These are phyloP conservation scores for Puma concolor DNA, from an alignment of 2,113 vertebrate species.

Conservation along the genomic window DNA sequence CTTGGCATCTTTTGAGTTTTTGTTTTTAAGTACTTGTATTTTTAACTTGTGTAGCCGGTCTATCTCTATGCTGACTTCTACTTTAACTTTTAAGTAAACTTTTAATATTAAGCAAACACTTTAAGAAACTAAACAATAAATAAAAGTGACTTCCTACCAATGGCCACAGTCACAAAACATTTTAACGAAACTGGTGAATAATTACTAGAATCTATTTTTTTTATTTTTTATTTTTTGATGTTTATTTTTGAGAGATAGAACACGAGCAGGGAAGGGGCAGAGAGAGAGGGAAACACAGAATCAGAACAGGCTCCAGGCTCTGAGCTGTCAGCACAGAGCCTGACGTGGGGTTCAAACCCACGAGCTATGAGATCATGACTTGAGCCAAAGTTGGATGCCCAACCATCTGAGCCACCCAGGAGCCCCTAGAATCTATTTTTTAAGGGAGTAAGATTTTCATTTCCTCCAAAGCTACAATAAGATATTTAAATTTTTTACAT, in stretches of 20 bases:
- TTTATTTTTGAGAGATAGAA: too few species aligned
- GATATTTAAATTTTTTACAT: not conserved
- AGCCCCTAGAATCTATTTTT: not conserved
- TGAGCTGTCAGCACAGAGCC: too few species aligned
- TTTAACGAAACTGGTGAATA: not conserved
- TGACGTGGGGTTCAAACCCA: too few species aligned
- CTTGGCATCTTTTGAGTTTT: not conserved
- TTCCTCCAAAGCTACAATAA: not conserved
- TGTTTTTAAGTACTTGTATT: not conserved
- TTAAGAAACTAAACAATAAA: not conserved
- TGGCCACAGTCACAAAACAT: not conserved
- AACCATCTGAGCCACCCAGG: too few species aligned
- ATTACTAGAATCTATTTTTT: not conserved
- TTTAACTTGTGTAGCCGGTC: not conserved
- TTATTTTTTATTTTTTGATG: too few species aligned
- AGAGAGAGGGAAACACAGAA: too few species aligned
- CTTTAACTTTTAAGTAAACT: not conserved
- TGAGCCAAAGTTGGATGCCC: too few species aligned
- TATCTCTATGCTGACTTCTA: not conserved
- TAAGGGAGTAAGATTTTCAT: not conserved
- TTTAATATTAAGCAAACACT: not conserved
- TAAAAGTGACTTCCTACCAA: not conserved
- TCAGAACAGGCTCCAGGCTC: too few species aligned
- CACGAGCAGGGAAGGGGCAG: too few species aligned
- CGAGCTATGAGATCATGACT: too few species aligned